Evolutionary conservation across 2,797 vertebrate genomes (phyloP).

Genomic region (Basileuterus tristriatus): DNA sequence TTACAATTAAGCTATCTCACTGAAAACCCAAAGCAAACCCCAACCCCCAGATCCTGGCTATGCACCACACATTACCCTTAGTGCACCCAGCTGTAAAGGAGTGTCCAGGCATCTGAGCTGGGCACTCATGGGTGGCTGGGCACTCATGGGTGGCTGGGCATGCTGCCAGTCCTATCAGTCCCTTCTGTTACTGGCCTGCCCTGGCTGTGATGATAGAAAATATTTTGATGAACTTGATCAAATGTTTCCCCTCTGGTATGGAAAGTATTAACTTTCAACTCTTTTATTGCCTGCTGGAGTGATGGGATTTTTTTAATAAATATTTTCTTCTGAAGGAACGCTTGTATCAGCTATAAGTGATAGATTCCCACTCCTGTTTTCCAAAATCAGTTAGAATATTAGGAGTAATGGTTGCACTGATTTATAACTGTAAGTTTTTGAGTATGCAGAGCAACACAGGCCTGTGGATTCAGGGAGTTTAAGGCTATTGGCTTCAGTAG

Average conservation of each 20-base stretch:
- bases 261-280: not conserved
- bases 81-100: not conserved
- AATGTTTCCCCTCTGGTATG: not conserved
- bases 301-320: not conserved
- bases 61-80: not conserved
- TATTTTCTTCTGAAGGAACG: not conserved
- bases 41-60: not conserved
- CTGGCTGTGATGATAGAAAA: not conserved
- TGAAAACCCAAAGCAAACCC: not conserved
- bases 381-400: not conserved
- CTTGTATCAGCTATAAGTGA: not conserved
- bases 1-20: not conserved
- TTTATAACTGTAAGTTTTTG: not conserved
- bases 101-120: not conserved
- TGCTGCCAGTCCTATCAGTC: not conserved
- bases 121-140: not conserved
- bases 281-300: not conserved
- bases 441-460: not conserved
- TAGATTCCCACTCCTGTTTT: not conserved
- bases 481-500: not conserved
- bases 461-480: not conserved
- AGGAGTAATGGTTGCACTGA: not conserved
- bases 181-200: not conserved
- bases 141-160: accelerated
- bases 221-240: not conserved